Evolutionary conservation across 2,888 invertebrate genomes (phyloP), one percentile per base, ranked within the genome.

Genomic region (Drosophila austrosaltans): DNA sequence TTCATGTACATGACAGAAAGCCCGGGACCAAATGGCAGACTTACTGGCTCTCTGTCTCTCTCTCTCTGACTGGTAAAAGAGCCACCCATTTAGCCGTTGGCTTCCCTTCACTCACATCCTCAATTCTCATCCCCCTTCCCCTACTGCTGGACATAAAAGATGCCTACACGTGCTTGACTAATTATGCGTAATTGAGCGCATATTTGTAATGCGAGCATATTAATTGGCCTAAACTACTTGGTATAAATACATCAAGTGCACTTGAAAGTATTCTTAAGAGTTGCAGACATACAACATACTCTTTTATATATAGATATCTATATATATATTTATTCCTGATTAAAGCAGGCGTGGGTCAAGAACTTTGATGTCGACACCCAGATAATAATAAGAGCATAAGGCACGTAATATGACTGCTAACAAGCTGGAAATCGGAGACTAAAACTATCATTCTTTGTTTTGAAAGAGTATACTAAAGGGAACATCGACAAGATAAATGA

Each of bases 151-250:
- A 66, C 67, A 22, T 57, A 56, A 72, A 89, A 85, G 79, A 85
- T 89, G 75, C 72, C 72, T 69, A 81, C 77, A 87, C 79, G 82
- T 89, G 87, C 87, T 81, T 75, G 82, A 89, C 87, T 87, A 87
- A 84, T 89, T 79, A 79, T 72, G 73, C 69, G 68, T 87, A 84
- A 89, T 89, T 89, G 83, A 79, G 77, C 77, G 73, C 71, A 79
- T 75, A 84, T 87, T 70, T 71, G 75, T 79, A 84, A 81, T 82
- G 80, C 61, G 72, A 87, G 77, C 69, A 77, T 79, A 84, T 87
- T 81, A 87, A 87, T 84, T 84, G 75, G 73, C 48, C 68, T 22
- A 32, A 67, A 58, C 72, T 68, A 73, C 69, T 74, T 63, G 61
- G 61, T 58, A 64, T 72, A 69, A 69, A 75, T 72, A 59, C 39